These are phyloP conservation scores for Heliconius hermathena DNA, from an alignment of 1,140 invertebrate species.

Conservation along the genomic window DNA sequence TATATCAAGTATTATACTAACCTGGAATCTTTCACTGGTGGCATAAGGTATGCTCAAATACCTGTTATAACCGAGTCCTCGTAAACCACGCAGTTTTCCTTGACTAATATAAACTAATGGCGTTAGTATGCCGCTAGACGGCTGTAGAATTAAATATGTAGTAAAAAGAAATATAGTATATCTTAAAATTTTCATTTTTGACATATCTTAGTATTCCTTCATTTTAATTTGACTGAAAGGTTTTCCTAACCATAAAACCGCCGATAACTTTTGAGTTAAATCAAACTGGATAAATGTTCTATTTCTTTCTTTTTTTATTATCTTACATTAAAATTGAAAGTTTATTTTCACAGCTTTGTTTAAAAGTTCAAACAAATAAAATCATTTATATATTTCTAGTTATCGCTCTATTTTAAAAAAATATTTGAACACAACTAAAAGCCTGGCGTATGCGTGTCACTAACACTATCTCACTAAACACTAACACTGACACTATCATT, in stretches of 20 bases:
- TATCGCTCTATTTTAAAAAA: too few relatives aligned
- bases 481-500: neutral
- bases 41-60: slow-evolving; percentile 64
- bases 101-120: slow-evolving; percentile 47
- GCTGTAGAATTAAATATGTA: neutral
- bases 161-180: neutral
- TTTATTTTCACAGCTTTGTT: too few relatives aligned
- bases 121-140: slow-evolving; percentile 34
- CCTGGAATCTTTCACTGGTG: slow-evolving; percentile 57
- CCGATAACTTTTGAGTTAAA: neutral
- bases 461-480: neutral
- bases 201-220: neutral
- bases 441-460: neutral
- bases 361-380: too few relatives aligned
- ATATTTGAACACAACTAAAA: too few relatives aligned
- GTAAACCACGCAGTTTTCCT: slow-evolving; percentile 55
- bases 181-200: neutral
- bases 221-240: neutral
- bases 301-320: too few relatives aligned
- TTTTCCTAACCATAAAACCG: too few relatives aligned
- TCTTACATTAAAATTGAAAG: too few relatives aligned
- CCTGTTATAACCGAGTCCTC: slow-evolving; percentile 50
- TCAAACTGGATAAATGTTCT: neutral
- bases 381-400: too few relatives aligned
- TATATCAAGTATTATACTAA: slow-evolving; percentile 33